phyloP scores from a whole-genome alignment of 2,797 vertebrate genomes.

The Sciaenops ocellatus region DNA sequence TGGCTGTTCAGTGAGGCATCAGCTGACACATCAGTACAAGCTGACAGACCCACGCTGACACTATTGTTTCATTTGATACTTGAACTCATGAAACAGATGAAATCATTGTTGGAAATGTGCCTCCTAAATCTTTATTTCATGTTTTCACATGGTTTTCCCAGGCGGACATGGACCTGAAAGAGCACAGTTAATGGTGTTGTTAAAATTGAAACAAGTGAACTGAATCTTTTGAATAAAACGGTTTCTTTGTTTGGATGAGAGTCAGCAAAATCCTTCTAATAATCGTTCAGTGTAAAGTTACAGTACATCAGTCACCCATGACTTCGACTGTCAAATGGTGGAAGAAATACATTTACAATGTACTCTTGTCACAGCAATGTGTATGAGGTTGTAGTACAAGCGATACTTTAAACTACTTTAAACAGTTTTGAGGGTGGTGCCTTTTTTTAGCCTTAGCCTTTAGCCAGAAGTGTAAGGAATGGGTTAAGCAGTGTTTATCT shows the following conservation, averaged over 20 bases:
- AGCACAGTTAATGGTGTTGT: constrained; percentile 25
- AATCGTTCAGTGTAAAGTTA: constrained; percentile 47
- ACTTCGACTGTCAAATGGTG: constrained; percentile 5
- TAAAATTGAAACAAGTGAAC: constrained; percentile 48
- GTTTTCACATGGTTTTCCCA: constrained; percentile 41
- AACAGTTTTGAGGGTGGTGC: not conserved
- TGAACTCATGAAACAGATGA: constrained; percentile 44
- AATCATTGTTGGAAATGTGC: constrained; percentile 45
- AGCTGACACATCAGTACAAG: constrained; percentile 1
- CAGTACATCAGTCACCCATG: constrained; percentile 36
- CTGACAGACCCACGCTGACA: constrained; percentile 7
- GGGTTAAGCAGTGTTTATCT: not conserved
- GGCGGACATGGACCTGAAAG: constrained; percentile 33
- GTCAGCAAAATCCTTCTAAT: constrained; percentile 26
- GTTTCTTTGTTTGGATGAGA: constrained; percentile 28
- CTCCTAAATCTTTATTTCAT: constrained; percentile 23
- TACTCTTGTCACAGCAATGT: constrained; percentile 1
- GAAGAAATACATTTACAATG: constrained; percentile 1
- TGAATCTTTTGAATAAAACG: constrained; percentile 36
- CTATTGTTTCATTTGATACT: constrained; percentile 45
- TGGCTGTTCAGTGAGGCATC: not conserved
- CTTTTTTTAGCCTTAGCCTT: not conserved
- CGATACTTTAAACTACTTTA: not conserved
- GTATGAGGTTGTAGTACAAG: not conserved
- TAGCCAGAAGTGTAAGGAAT: not conserved